Conservation (phyloP, 2,888 invertebrate genomes). For the Kuschelorhynchus macadamiae region DNA sequence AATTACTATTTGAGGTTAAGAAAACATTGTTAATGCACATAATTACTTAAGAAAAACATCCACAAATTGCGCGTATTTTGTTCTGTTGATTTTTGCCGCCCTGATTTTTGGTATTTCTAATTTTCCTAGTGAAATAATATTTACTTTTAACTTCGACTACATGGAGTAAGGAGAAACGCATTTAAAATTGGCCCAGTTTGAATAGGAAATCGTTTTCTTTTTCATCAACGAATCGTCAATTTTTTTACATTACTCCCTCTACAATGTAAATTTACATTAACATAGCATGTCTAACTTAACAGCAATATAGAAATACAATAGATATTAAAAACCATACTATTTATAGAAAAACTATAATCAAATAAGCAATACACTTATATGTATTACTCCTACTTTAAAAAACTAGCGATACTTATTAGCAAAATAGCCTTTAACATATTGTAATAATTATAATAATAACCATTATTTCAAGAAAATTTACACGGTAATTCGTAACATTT, state of each 20-base stretch:
- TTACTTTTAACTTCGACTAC: conserved; percentile 8
- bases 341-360: conserved; percentile 39
- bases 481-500: conserved; percentile 15
- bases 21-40: conserved; percentile 15
- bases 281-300: conserved; percentile 33
- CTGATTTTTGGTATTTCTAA: conserved; percentile 21
- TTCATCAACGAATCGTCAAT: conserved; percentile 26
- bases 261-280: conserved; percentile 14
- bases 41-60: conserved; percentile 13
- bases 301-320: conserved; percentile 39
- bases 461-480: conserved; percentile 15
- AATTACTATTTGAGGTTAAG: conserved; percentile 2
- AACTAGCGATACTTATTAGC: conserved; percentile 36
- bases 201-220: conserved; percentile 3
- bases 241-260: conserved; percentile 24
- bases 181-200: conserved; percentile 8
- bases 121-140: conserved; percentile 23
- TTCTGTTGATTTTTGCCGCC: conserved; percentile 17
- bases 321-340: conserved; percentile 14
- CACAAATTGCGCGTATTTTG: conserved; percentile 8
- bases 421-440: conserved; percentile 43
- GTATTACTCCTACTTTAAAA: conserved; percentile 25
- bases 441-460: conserved; percentile 15
- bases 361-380: conserved; percentile 43
- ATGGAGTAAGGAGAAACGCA: conserved; percentile 10